phyloP scores from a whole-genome alignment of 1,140 invertebrate species.

The Homalodisca vitripennis region DNA sequence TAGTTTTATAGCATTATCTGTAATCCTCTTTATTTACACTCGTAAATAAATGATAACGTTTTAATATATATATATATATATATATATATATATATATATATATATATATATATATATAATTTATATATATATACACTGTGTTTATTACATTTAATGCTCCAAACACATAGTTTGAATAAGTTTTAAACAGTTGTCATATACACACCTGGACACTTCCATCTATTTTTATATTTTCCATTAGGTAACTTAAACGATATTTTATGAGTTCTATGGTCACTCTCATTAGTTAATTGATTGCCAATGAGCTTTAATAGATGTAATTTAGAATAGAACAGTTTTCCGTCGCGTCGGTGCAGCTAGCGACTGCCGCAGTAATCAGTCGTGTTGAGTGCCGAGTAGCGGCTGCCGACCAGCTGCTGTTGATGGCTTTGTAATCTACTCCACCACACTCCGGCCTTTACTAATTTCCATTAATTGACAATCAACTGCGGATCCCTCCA shows the following conservation, averaged over 20 bases:
- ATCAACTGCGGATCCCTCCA: constrained; percentile 1
- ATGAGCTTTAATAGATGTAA: neutral
- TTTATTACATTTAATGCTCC: no score
- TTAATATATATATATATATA: no score
- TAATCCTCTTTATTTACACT: no score
- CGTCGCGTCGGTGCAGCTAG: neutral
- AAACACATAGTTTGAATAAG: no score
- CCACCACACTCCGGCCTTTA: neutral
- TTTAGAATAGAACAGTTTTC: neutral
- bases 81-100: no score
- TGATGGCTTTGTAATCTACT: constrained; percentile 13
- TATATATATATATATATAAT: no score
- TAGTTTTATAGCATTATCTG: no score
- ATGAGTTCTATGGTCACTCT: neutral
- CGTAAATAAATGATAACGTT: no score
- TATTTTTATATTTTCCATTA: neutral
- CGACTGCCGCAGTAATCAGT: neutral
- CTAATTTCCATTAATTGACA: neutral
- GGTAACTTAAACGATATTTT: neutral
- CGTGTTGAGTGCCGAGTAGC: neutral
- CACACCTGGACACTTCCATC: no score
- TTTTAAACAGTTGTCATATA: no score
- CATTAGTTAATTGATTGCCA: neutral
- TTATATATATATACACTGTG: no score
- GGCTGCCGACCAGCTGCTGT: neutral